Base-by-base conservation (phyloP, 92 coral and sea anemone genomes). In the Diadumene lineata region DNA sequence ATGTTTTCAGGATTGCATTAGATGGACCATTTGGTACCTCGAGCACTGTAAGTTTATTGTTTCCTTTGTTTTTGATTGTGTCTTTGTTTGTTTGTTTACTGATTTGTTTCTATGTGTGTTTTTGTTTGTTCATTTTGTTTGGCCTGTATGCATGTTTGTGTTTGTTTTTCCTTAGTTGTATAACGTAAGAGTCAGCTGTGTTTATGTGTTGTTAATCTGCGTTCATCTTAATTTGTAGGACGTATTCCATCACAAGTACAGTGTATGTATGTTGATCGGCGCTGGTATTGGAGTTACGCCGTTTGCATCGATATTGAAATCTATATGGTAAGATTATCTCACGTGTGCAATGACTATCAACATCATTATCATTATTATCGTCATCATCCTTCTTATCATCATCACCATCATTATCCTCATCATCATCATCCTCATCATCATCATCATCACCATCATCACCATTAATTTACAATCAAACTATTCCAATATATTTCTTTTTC, bases 11-110 rank as follows among this genome's bases (percentile, higher is more conserved):
- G 66, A 86, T 90, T 55, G 98, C 98, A 0, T 85, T 93, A 17
- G 98, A 93, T 31, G 98, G 98, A 0, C 97, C 98, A 0, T 93
- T 93, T 69, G 98, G 98, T 56, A 93, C 98, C 0, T 87, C 98
- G 0, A 93, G 97, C 26, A 60, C 90, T 31, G 98, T 93, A 30
- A 90, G 98, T 69, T 9, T 56, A 16, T 17, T 16, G 23, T 25
- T 2, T 17, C 22, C 10, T 17, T 31, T 27, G 43, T 18, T 29
- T 24, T 17, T n/a, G 9, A 0, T 8, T 48, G 26, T 32, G 7
- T 23, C 25, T 31, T 17, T 16, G 23, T 25, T 17, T 38, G 7
- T 4, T 38, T 27, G 43, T 18, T 29, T 24, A 9, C 16, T 17
- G 6, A 1, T 1, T 8, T 48, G 26, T 32, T 16, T 23, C 66